These are phyloP conservation scores for Drosophila monieri DNA, from an alignment of 2,888 invertebrate genomes.

Conservation along the genomic window DNA sequence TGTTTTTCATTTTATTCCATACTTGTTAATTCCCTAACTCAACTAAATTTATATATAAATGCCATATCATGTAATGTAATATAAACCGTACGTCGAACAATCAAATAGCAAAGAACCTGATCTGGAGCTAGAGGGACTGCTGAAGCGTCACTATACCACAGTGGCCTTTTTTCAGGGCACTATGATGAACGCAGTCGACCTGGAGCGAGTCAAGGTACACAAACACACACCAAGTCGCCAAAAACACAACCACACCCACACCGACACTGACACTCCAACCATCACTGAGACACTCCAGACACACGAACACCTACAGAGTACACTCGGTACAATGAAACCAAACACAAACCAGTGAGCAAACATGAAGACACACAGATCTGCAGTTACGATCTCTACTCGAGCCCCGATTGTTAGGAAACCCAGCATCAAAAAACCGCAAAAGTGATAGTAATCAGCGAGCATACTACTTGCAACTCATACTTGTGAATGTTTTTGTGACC, in stretches of 20 bases:
- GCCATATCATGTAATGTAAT: constrained; percentile 59
- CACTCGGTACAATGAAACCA: constrained; percentile 22
- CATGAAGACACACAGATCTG: constrained; percentile 44
- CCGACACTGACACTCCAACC: constrained; percentile 22
- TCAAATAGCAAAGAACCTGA: constrained; percentile 98
- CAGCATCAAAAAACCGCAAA: constrained; percentile 14
- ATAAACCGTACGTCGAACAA: constrained; percentile 39
- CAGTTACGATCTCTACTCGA: constrained; percentile 24
- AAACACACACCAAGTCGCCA: constrained; percentile 47
- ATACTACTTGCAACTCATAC: constrained; percentile 26
- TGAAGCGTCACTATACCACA: constrained; percentile 99
- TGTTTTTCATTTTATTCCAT: constrained; percentile 19
- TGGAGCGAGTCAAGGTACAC: constrained; percentile 99
- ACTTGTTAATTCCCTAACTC: constrained; percentile 21
- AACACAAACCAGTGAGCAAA: constrained; percentile 32
- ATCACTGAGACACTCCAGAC: constrained; percentile 9
- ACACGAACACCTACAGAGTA: constrained; percentile 31
- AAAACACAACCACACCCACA: constrained; percentile 36
- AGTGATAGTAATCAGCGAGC: constrained; percentile 5
- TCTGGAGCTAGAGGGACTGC: constrained; percentile 99
- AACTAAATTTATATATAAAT: constrained; percentile 25
- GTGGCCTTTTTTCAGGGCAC: constrained; percentile 99
- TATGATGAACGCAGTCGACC: constrained; percentile 99
- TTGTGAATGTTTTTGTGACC: constrained; percentile 45
- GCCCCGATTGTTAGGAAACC: constrained; percentile 23